Evolutionary conservation across 2,888 invertebrate species (phyloP).

Genomic region (Xylota sylvarum): DNA sequence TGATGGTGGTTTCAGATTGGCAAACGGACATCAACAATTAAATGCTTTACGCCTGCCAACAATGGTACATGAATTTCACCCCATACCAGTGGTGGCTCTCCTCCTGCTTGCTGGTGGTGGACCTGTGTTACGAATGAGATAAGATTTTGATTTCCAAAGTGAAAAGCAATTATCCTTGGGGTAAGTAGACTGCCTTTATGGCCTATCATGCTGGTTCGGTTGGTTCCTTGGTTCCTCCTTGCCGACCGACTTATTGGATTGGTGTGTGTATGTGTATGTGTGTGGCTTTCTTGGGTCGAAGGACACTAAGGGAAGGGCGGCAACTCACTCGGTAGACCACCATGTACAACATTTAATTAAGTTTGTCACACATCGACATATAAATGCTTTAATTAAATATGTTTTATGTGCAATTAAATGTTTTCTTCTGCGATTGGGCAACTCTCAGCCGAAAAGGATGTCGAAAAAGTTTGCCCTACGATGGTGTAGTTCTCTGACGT

Average conservation of each 20-base stretch:
- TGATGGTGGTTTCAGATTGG: conserved; percentile 73
- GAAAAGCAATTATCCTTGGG: conserved; percentile 77
- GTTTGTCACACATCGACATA: conserved; percentile 75
- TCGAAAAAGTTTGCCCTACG: conserved; percentile 15
- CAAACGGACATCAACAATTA: conserved; percentile 77
- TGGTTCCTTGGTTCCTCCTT: conserved; percentile 18
- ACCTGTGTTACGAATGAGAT: conserved; percentile 70
- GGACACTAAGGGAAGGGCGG: too few relatives aligned
- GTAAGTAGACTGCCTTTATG: conserved; percentile 76
- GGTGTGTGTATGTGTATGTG: conserved; percentile 43
- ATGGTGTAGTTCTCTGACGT: background rate
- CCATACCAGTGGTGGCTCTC: background rate
- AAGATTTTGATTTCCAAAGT: conserved; percentile 77
- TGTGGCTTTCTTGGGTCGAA: conserved; percentile 57
- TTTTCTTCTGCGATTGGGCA: conserved; percentile 62
- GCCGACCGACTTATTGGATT: conserved; percentile 60
- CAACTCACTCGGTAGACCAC: conserved; percentile 74
- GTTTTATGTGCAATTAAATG: conserved; percentile 77
- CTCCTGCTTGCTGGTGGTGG: background rate
- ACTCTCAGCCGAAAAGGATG: conserved; percentile 25
- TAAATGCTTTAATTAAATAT: conserved; percentile 77
- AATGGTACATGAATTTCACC: conserved; percentile 55
- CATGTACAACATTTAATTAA: conserved; percentile 77
- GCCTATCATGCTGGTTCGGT: conserved; percentile 61
- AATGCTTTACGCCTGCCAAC: conserved; percentile 73